Base-by-base conservation (phyloP, 1,140 invertebrate species). In the Charaxes varanes region DNA sequence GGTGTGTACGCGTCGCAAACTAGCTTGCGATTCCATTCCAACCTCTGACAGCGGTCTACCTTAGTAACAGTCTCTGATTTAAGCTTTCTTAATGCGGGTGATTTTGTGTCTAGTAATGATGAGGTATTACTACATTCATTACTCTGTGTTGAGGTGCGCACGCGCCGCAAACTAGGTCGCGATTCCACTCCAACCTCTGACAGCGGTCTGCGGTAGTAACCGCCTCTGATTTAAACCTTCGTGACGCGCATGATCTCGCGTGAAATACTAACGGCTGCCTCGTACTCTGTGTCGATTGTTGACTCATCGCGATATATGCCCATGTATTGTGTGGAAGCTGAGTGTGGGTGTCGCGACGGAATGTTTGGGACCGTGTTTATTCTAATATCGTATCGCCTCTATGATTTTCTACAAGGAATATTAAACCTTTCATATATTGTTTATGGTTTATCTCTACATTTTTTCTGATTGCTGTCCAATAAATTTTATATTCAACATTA, bases 111-210 rank as follows among this genome's bases (percentile, higher is more conserved):
- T n/a, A n/a, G n/a, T n/a, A n/a, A n/a, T n/a, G n/a, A n/a, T n/a
- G n/a, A n/a, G n/a, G n/a, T n/a, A n/a, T n/a, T n/a, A n/a, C n/a
- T n/a, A n/a, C n/a, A n/a, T n/a, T n/a, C 7, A 19, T 19, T 57
- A 26, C 34, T 53, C 49, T 57, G 44, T 41, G 41, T 23, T 11
- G 32, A 21, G 15, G 24, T 46, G 48, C 48, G 66, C 63, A 65
- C n/a, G n/a, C n/a, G n/a, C n/a, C 67, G 63, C 64, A 19, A 71
- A 59, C 44, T 67, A 44, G 66, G 66, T 60, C 66, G 56, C 53
- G 56, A 37, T 54, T 64, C 52, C 56, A 53, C 62, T 57, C 53
- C 49, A 28, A 43, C 40, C 33, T 34, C 38, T 27, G 56, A 56
- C 60, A 57, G 43, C 46, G 32, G 26, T 12, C 38, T 38, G 36